phyloP scores from a whole-genome alignment of 1,140 invertebrate genomes.

The Anastatus disparis region DNA sequence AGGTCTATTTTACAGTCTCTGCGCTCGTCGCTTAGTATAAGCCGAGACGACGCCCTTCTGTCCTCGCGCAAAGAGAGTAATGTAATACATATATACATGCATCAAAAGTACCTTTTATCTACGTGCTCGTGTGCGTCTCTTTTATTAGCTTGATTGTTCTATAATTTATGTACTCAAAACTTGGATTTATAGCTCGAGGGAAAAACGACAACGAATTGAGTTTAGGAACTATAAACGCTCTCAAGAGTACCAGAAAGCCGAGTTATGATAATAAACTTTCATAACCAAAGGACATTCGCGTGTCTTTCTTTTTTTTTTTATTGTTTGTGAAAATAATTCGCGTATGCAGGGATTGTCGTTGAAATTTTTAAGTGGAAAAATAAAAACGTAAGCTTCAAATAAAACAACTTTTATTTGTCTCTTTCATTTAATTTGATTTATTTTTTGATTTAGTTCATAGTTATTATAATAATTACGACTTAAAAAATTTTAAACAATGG shows the following conservation, averaged over 20 bases:
- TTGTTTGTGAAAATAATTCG: too few species aligned
- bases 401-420: too few species aligned
- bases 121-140: neutral
- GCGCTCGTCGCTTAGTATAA: slow-evolving; percentile 2
- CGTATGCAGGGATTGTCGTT: too few species aligned
- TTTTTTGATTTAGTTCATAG: too few species aligned
- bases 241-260: neutral
- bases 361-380: too few species aligned
- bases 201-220: slow-evolving; percentile 16
- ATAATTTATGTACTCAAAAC: slow-evolving; percentile 29
- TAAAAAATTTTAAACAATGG: too few species aligned
- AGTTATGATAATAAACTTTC: slow-evolving; percentile 18
- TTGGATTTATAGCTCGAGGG: slow-evolving; percentile 14
- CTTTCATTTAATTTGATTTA: too few species aligned
- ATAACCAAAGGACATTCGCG: neutral
- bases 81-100: too few species aligned
- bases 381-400: too few species aligned
- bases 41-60: slow-evolving; percentile 19
- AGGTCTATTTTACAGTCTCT: slow-evolving; percentile 29
- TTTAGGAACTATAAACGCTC: slow-evolving; percentile 14
- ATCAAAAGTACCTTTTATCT: neutral
- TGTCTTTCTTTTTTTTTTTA: too few species aligned
- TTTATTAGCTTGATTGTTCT: slow-evolving; percentile 37
- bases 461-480: too few species aligned
- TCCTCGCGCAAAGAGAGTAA: too few species aligned